These are phyloP conservation scores for Zhengitettix transpicula DNA, from an alignment of 2,888 invertebrate genomes.

Conservation along the genomic window DNA sequence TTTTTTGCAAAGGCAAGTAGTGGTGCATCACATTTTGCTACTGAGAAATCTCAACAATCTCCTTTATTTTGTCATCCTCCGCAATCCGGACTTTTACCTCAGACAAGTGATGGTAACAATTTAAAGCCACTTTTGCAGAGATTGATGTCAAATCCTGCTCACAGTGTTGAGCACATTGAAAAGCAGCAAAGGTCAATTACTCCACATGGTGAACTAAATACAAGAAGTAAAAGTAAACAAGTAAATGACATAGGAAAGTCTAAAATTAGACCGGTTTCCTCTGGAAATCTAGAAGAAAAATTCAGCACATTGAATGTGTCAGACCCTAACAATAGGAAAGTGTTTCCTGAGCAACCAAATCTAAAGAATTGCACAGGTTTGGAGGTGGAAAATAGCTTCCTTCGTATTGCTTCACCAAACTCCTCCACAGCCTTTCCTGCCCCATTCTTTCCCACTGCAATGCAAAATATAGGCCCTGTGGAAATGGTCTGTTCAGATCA, in stretches of 20 bases:
- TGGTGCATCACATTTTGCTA: slow-evolving; percentile 16
- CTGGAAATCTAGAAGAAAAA: neutral
- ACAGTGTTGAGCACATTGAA: slow-evolving; percentile 75
- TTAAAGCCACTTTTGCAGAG: slow-evolving; percentile 46
- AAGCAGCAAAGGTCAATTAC: slow-evolving; percentile 65
- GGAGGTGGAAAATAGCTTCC: slow-evolving; percentile 23
- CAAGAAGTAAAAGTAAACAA: neutral
- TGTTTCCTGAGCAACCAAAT: neutral
- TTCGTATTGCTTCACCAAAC: slow-evolving; percentile 36
- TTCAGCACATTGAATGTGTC: neutral
- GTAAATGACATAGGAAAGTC: neutral
- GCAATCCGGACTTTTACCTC: neutral
- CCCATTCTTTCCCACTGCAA: slow-evolving; percentile 1
- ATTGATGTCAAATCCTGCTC: slow-evolving; percentile 68
- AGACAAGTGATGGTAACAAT: slow-evolving; percentile 3
- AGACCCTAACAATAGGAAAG: neutral
- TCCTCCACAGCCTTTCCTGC: slow-evolving; percentile 1
- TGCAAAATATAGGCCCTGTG: neutral
- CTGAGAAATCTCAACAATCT: slow-evolving; percentile 4
- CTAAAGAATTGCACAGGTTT: neutral
- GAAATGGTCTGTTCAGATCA: slow-evolving; percentile 1
- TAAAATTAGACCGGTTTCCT: slow-evolving; percentile 4
- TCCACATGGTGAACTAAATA: slow-evolving; percentile 30
- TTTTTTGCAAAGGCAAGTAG: slow-evolving; percentile 65
- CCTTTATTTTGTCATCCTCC: slow-evolving; percentile 4